Evolutionary conservation across 1,140 invertebrate genomes (phyloP).

Genomic region (Aphelinus atriplicis): DNA sequence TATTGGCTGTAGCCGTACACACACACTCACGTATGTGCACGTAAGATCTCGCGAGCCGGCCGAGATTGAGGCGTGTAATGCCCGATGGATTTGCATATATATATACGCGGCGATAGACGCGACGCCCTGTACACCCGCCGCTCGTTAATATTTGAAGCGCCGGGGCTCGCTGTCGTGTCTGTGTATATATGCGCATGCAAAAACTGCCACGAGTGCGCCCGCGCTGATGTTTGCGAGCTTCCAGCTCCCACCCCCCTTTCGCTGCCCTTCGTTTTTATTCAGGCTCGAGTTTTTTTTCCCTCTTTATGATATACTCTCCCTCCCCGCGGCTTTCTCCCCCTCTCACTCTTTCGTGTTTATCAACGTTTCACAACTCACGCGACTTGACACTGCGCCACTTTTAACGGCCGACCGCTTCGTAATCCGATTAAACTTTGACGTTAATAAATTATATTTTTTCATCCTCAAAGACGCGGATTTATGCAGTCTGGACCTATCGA

Average conservation of each 20-base stretch:
- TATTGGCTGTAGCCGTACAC: too few species aligned
- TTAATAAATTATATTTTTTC: constrained; percentile 34
- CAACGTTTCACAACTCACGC: constrained; percentile 45
- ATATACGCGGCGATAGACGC: too few species aligned
- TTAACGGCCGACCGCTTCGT: constrained; percentile 45
- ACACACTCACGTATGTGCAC: too few species aligned
- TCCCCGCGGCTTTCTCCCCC: background rate
- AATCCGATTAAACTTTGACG: constrained; percentile 36
- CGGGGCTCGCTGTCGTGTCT: background rate
- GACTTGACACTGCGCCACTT: constrained; percentile 50
- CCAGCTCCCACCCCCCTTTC: background rate
- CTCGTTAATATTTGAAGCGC: constrained; percentile 14
- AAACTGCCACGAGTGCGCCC: background rate
- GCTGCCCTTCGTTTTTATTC: background rate
- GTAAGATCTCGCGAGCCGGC: too few species aligned
- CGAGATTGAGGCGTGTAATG: too few species aligned
- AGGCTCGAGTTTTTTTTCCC: constrained; percentile 23
- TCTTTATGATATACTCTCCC: background rate
- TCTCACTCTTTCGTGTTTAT: constrained; percentile 39
- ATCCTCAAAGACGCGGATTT: constrained; percentile 19
- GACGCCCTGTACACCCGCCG: background rate
- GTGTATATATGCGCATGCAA: background rate
- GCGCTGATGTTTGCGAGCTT: background rate
- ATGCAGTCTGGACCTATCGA: background rate
- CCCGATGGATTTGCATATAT: too few species aligned